Conservation (phyloP, 2,888 invertebrate species). For the Euzetes globulus region DNA sequence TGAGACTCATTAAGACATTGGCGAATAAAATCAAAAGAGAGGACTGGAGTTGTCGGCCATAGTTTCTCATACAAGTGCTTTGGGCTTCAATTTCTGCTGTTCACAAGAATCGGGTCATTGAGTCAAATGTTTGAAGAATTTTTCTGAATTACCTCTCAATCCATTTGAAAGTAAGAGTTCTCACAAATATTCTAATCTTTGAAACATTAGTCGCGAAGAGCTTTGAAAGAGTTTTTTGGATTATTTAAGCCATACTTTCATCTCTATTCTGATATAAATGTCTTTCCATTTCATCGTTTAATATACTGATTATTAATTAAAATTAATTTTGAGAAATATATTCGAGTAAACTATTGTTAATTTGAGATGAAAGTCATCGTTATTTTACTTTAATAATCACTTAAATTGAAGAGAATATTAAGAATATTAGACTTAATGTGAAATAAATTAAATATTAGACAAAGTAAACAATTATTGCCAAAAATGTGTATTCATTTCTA, state of each 20-base stretch:
- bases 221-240: not conserved
- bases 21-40: slow-evolving; percentile 2
- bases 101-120: not conserved
- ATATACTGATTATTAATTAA: not conserved
- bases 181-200: not conserved
- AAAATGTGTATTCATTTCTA: too few relatives aligned
- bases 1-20: not conserved
- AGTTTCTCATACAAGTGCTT: too few relatives aligned
- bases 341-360: not conserved
- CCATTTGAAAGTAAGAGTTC: not conserved
- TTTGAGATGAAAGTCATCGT: too few relatives aligned
- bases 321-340: not conserved
- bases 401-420: not conserved
- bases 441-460: not conserved
- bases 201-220: not conserved
- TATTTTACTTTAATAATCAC: not conserved
- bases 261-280: not conserved
- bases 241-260: too few relatives aligned
- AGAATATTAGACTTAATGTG: not conserved
- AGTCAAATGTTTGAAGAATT: not conserved
- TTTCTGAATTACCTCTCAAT: not conserved
- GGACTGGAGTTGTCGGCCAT: not conserved
- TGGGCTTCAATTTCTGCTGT: not conserved
- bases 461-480: not conserved
- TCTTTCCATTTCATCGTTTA: not conserved